These are phyloP conservation scores for Brachionus calyciflorus DNA, from an alignment of 1,140 invertebrate species.

Conservation along the genomic window DNA sequence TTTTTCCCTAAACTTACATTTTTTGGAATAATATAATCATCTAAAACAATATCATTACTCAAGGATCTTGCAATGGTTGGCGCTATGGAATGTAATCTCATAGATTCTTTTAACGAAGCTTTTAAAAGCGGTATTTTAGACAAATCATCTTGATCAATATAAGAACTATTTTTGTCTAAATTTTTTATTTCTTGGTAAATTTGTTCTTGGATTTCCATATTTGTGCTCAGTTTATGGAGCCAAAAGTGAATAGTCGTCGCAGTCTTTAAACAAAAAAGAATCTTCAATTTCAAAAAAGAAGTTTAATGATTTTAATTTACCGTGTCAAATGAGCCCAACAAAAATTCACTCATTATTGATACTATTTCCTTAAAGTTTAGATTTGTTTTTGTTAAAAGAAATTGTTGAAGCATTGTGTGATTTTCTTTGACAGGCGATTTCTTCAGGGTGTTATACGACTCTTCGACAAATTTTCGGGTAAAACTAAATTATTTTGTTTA, in stretches of 20 bases:
- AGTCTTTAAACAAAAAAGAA: conserved; percentile 1
- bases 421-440: background rate
- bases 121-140: conserved; percentile 29
- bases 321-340: conserved; percentile 27
- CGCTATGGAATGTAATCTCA: background rate
- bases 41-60: conserved; percentile 1
- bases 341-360: conserved; percentile 29
- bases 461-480: conserved; percentile 24
- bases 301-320: background rate
- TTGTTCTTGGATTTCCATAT: conserved; percentile 27
- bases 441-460: background rate
- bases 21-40: conserved; percentile 42
- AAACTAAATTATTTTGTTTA: background rate
- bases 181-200: conserved; percentile 25
- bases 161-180: background rate
- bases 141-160: conserved; percentile 26
- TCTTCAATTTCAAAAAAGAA: background rate
- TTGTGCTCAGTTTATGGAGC: background rate
- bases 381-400: background rate
- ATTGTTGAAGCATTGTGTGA: conserved; percentile 25
- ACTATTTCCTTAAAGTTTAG: conserved; percentile 15
- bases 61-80: background rate
- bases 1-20: background rate
- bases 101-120: conserved; percentile 13
- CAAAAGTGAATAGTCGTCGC: conserved; percentile 24